Base-by-base conservation (phyloP, 2,888 invertebrate genomes). In the Seladonia tumulorum region DNA sequence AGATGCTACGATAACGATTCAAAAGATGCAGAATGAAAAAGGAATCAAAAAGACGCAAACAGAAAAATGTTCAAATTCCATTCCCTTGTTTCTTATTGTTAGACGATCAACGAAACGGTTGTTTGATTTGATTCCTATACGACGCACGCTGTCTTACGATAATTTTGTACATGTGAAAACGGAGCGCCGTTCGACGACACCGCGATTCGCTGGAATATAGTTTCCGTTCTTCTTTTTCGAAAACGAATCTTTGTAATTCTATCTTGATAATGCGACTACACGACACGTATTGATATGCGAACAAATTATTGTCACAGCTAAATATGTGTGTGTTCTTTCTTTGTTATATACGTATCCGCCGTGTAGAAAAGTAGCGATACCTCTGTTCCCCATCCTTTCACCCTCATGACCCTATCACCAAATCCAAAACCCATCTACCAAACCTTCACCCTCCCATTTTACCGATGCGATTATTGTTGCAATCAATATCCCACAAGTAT, bases 241-340 rank as follows among this genome's bases (percentile, higher is more conserved):
- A n/a, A 78, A 53, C 66, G 75, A 77, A 75, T 66, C 45, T 71
- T 79, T 79, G 78, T 83, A 73, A 87, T 18, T 81, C 81, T 81
- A 42, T 82, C 79, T 76, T 72, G 76, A 42, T 76, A 57, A 68
- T 53, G 78, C 79, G 76, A 89, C 63, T 79, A 83, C 79, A 79
- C 60, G 77, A 88, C 76, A 76, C 82, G 76, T 86, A 81, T 68
- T 22, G 81, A 80, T 66, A 78, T 74, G 85, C 85, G 73, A 87
- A 74, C 83, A 86, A 82, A 77, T 25, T 85, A 80, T 76, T 85
- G 70, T 79, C 82, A 82, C 75, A 82, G 81, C 75, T 82, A 68
- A 73, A 76, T 88, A 88, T 72, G 68, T 85, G 79, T 75, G 75
- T 82, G 70, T 85, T 73, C 75, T 90, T 88, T 83, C 80, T 88